Percentiles rank a stretch among this genome's conserved stretches.
phyloP scores from a whole-genome alignment of 64 coral and sea anemone species.

The Actinia tenebrosa region DNA sequence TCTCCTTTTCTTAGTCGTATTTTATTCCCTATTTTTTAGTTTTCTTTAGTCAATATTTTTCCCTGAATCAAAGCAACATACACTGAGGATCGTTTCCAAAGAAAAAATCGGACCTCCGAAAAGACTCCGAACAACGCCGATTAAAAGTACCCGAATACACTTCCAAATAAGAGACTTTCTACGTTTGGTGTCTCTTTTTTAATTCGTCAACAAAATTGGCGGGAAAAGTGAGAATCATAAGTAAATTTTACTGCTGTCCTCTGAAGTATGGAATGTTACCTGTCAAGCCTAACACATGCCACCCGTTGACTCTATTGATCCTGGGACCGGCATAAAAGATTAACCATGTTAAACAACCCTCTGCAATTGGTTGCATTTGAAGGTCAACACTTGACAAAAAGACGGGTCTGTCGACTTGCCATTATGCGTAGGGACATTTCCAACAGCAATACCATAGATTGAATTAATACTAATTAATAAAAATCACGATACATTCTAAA shows the following conservation, averaged over 20 bases:
- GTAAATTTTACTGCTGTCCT: not conserved
- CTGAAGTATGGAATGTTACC: constrained; percentile 14
- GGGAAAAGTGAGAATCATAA: not conserved
- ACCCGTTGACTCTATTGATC: constrained; percentile 10
- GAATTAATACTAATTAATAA: constrained; percentile 10
- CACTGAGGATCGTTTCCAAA: too few species aligned
- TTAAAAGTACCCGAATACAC: not conserved
- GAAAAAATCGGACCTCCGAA: too few species aligned
- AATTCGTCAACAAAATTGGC: not conserved
- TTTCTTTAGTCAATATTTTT: too few species aligned
- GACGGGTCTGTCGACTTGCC: not conserved
- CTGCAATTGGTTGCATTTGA: constrained; percentile 12
- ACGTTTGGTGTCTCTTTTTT: not conserved
- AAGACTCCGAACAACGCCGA: too few species aligned
- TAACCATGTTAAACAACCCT: constrained; percentile 10
- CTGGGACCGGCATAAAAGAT: constrained; percentile 10
- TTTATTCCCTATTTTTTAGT: too few species aligned
- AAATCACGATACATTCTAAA: not conserved
- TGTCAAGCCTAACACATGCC: not conserved
- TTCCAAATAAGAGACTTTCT: not conserved
- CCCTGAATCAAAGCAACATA: too few species aligned
- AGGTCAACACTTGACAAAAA: not conserved
- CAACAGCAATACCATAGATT: not conserved
- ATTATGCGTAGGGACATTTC: not conserved
- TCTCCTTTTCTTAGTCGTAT: too few species aligned